These are phyloP conservation scores for Calliphora vicina DNA, from an alignment of 1,140 invertebrate species.

Conservation along the genomic window DNA sequence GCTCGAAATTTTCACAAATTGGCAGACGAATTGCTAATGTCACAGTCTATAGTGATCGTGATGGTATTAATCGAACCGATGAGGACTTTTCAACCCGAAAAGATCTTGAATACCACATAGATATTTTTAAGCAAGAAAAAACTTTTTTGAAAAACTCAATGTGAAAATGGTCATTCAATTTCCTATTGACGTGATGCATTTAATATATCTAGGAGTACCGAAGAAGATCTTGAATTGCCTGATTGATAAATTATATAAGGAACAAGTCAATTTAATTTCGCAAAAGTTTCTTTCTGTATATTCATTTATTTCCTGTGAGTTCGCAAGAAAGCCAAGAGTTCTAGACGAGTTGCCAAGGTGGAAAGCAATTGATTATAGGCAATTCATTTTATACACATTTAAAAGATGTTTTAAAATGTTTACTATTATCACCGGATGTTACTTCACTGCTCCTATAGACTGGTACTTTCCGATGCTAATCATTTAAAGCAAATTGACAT, in stretches of 20 bases:
- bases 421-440: background rate
- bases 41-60: background rate
- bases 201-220: background rate
- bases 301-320: background rate
- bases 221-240: background rate
- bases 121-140: background rate
- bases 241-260: background rate
- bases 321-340: background rate
- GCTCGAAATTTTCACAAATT: background rate
- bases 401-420: background rate
- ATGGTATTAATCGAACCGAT: background rate
- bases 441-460: background rate
- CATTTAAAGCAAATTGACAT: background rate
- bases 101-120: background rate
- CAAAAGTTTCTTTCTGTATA: background rate
- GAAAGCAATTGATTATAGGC: background rate
- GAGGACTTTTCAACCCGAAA: background rate
- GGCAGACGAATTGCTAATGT: background rate
- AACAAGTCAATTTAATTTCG: background rate
- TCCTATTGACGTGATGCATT: background rate
- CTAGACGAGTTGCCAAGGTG: background rate
- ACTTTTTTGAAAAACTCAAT: background rate
- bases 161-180: slow-evolving; percentile 5
- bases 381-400: background rate
- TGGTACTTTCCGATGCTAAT: background rate